Base-by-base conservation (phyloP, 2,113 vertebrate species). In the Cacatua alba region DNA sequence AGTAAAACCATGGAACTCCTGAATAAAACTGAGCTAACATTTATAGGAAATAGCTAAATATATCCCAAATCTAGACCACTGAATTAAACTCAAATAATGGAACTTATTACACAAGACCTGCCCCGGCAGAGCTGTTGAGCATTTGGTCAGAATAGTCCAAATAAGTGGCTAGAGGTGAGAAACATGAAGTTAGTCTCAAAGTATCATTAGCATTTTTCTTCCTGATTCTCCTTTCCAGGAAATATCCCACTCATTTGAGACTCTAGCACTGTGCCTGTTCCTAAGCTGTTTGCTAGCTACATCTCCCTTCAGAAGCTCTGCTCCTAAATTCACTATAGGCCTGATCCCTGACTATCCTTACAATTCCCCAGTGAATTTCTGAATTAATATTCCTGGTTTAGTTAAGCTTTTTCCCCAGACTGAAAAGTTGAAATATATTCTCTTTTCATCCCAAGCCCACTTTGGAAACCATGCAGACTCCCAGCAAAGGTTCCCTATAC, bases 1-100 rank as follows among this genome's bases (percentile, higher is more conserved):
- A 96, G 64, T 62, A 91, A 94, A 91, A 24, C 23, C 64, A 62
- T 55, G 83, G 79, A 96, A 96, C 94, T 78, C 51, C 31, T 85
- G 94, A 93, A 75, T 82, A 91, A 79, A 93, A 81, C 25, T 68
- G 71, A 86, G 43, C 57, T 84, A 92, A 90, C 41, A 13, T 10
- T 90, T 78, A 39, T 64, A 85, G 44, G 68, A 89, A 94, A 91
- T n/a, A 86, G 60, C n/a, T 52, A 91, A 78, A 5, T 64, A 74
- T 6, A 39, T 78, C 64, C 39, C 68, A 93, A 86, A 90, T 64
- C 74, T 67, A 88, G 49, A 69, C 18, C 86, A 49, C 39, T 91
- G 46, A 74, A 92, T 62, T 82, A 59, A 96, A 79, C 35, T 82
- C 5, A 4, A 90, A 75, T 48, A 93, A 76, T 46, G 60, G 70